These are phyloP conservation scores for Xenotilapia flavipinnis DNA, from an alignment of 2,113 vertebrate genomes.

Conservation along the genomic window DNA sequence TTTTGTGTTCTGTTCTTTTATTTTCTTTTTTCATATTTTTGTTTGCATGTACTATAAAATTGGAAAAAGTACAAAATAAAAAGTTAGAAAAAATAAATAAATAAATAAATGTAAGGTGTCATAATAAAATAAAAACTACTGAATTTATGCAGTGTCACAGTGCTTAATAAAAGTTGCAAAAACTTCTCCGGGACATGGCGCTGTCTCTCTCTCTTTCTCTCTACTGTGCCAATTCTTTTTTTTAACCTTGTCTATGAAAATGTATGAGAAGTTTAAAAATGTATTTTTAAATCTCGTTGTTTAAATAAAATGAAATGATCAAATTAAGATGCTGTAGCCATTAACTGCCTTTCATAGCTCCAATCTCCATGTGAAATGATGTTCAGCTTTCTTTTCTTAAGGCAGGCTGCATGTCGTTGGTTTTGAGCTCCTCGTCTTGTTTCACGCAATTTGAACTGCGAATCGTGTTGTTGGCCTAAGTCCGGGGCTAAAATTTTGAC, in stretches of 20 bases:
- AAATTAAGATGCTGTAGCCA: background rate
- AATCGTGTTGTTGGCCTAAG: background rate
- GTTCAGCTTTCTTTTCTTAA: background rate
- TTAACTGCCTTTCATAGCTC: background rate
- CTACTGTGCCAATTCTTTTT: background rate
- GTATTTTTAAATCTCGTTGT: background rate
- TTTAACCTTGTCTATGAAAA: background rate
- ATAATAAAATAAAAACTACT: background rate
- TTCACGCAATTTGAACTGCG: rapidly evolving
- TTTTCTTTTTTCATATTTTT: too few species aligned
- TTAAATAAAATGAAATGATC: background rate
- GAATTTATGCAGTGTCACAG: background rate
- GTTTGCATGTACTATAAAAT: too few species aligned
- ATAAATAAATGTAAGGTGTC: background rate
- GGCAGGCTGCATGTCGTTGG: too few species aligned
- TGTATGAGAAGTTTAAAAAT: background rate
- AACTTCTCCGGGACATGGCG: background rate
- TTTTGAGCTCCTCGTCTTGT: background rate
- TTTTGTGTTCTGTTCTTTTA: too few species aligned
- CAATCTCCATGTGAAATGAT: rapidly evolving
- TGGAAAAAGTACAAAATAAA: too few species aligned
- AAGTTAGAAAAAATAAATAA: background rate
- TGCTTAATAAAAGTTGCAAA: background rate
- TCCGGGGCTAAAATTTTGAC: rapidly evolving
- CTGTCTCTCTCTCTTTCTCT: rapidly evolving